phyloP scores from a whole-genome alignment of 2,113 vertebrate species.

The Anoplopoma fimbria region DNA sequence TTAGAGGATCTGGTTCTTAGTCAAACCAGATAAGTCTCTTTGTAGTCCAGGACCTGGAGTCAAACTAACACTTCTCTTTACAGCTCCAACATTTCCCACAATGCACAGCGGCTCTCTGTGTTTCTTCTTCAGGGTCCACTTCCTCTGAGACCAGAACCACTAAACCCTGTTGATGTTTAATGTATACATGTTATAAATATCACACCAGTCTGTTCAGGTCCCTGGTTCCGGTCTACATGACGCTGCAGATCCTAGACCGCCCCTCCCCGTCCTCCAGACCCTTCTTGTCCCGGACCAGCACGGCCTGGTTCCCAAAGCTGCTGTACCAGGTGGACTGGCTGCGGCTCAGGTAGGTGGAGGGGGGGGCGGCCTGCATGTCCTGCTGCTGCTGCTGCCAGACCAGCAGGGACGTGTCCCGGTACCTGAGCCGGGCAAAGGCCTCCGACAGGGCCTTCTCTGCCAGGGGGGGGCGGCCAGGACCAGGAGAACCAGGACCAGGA shows the following conservation, averaged over 20 bases:
- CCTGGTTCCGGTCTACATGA: conserved; percentile 84
- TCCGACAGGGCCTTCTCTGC: conserved; percentile 92
- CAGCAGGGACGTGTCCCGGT: conserved; percentile 90
- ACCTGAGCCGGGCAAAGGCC: conserved; percentile 85
- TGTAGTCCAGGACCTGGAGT: not conserved
- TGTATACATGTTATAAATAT: too few relatives aligned
- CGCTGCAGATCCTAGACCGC: conserved; percentile 87
- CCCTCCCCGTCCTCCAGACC: conserved; percentile 78
- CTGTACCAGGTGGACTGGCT: conserved; percentile 94
- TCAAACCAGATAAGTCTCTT: not conserved
- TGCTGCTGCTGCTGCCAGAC: conserved; percentile 96
- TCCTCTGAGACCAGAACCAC: not conserved
- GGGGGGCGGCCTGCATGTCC: conserved; percentile 79
- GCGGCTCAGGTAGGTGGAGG: conserved; percentile 89
- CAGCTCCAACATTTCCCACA: not conserved
- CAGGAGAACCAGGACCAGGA: not conserved
- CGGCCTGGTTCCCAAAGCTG: conserved; percentile 92
- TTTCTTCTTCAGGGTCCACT: not conserved
- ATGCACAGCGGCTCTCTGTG: not conserved
- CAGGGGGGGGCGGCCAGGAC: conserved; percentile 76
- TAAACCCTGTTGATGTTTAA: not conserved
- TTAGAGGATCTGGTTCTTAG: too few relatives aligned
- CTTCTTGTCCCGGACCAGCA: conserved; percentile 89
- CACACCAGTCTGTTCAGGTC: not conserved
- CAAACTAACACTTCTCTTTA: too few relatives aligned